phyloP scores from a whole-genome alignment of 2,797 vertebrate genomes.

The Alcedo atthis region DNA sequence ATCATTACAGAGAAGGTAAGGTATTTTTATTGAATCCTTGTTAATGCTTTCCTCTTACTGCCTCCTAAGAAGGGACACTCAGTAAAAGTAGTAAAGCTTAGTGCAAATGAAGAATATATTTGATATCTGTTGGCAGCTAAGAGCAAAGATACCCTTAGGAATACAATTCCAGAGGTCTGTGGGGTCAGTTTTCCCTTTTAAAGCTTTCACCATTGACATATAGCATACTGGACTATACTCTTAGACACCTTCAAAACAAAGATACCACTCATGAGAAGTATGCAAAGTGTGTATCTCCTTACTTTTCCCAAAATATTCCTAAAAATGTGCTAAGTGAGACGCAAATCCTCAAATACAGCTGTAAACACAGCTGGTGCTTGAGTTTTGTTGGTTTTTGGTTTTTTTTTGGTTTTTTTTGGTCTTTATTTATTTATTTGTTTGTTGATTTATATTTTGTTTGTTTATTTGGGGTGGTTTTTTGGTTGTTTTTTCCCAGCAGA shows the following conservation, averaged over 20 bases:
- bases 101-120: neutral
- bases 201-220: neutral
- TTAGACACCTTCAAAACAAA: neutral
- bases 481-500: neutral
- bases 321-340: neutral
- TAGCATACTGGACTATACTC: neutral
- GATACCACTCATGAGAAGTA: neutral
- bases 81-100: neutral
- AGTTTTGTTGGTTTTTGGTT: neutral
- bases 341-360: neutral
- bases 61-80: neutral
- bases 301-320: neutral
- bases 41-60: neutral
- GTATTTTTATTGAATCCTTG: neutral
- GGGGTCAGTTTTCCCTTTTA: neutral
- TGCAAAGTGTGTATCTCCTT: neutral
- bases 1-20: constrained; percentile 98
- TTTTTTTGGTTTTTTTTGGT: neutral
- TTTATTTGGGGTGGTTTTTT: too few species aligned
- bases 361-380: neutral
- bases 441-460: too few species aligned
- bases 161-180: neutral
- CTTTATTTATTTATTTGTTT: too few species aligned
- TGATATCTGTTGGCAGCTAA: neutral
- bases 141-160: neutral